Conservation (phyloP, 1,140 invertebrate genomes). For the Camponotus vicinus region DNA sequence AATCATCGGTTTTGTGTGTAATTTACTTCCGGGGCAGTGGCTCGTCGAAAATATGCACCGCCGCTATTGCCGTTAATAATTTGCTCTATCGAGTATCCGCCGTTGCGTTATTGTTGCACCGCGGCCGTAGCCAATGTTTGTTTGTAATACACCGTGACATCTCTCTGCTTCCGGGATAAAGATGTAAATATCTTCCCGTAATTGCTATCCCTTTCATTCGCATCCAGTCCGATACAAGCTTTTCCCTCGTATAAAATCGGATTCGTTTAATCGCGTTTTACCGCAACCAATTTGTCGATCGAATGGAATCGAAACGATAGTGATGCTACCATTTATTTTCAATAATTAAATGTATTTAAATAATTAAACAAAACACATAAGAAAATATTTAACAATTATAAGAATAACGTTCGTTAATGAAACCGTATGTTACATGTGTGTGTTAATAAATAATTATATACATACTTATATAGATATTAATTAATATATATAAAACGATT, state of each 20-base stretch:
- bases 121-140: background rate
- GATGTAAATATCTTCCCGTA: background rate
- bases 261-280: background rate
- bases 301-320: too few relatives aligned
- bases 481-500: background rate
- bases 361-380: too few relatives aligned
- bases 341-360: background rate
- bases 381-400: too few relatives aligned
- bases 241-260: background rate
- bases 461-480: background rate
- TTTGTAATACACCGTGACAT: background rate
- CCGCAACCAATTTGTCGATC: background rate
- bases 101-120: slow-evolving; percentile 18
- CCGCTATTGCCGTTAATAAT: slow-evolving; percentile 38
- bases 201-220: background rate
- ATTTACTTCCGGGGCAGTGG: slow-evolving; percentile 53
- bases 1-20: background rate
- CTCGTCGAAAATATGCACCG: slow-evolving; percentile 40
- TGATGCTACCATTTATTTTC: background rate
- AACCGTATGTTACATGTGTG: too few relatives aligned
- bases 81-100: background rate
- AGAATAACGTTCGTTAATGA: too few relatives aligned
- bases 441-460: background rate
- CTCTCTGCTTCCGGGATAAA: slow-evolving; percentile 2
- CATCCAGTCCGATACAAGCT: background rate